A percentile compares a stretch with the other conserved stretches of the same genome.
Conservation (phyloP, 1,140 invertebrate genomes). For the Scylla paramamosain region DNA sequence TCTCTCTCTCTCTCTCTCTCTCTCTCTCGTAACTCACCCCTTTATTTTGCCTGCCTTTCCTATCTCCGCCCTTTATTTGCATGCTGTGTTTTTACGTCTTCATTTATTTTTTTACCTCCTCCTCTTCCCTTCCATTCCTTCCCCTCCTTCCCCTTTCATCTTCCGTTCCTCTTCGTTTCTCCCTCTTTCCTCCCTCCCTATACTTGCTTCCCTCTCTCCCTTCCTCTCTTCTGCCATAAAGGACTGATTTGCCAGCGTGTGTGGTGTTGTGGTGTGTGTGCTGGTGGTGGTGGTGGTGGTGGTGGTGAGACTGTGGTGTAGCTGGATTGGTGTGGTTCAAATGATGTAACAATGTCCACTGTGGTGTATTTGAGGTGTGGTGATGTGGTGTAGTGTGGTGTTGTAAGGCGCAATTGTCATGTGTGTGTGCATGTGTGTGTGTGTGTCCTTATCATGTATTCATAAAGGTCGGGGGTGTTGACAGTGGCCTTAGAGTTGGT, state of each 20-base stretch:
- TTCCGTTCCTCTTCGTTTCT: not conserved
- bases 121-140: not conserved
- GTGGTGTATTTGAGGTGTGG: too few relatives aligned
- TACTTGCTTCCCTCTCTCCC: too few relatives aligned
- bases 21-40: not conserved
- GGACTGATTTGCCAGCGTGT: too few relatives aligned
- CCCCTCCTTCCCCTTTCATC: not conserved
- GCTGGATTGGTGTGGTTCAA: too few relatives aligned
- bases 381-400: not conserved
- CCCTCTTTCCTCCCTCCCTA: not conserved
- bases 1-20: not conserved
- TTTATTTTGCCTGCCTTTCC: not conserved
- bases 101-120: not conserved
- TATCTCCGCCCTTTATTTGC: not conserved
- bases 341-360: too few relatives aligned
- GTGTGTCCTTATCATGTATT: not conserved
- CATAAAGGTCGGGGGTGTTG: not conserved
- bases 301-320: not conserved
- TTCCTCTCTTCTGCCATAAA: too few relatives aligned
- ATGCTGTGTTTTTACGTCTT: not conserved
- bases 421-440: slow-evolving; percentile 24
- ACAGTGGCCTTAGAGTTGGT: not conserved
- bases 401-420: not conserved
- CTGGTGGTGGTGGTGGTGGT: not conserved
- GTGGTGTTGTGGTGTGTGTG: too few relatives aligned